Conservation (phyloP, 2,888 invertebrate species). For the Allacma fusca region DNA sequence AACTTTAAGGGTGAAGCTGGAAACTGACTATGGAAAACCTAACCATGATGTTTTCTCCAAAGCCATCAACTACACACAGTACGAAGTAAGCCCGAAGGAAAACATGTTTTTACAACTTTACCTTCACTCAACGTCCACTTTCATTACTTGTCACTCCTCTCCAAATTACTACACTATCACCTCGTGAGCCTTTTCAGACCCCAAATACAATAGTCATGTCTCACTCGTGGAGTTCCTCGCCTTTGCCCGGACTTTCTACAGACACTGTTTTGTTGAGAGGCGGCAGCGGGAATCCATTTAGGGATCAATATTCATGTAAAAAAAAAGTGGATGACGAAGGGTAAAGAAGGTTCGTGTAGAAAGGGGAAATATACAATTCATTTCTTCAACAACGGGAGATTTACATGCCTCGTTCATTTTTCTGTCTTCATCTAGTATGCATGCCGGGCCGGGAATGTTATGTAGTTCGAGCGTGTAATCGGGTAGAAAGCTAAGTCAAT, state of each 20-base stretch:
- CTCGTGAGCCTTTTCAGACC: not conserved
- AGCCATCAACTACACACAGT: conserved; percentile 67
- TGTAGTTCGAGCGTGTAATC: no score
- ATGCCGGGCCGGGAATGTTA: no score
- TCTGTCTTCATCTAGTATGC: no score
- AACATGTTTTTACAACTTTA: not conserved
- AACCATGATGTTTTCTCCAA: conserved; percentile 64
- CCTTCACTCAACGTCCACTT: not conserved
- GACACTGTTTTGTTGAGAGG: no score
- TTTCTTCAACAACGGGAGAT: no score
- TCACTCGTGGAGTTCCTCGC: no score
- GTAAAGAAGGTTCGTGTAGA: not conserved
- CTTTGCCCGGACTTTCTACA: no score
- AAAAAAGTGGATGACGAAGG: not conserved
- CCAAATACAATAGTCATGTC: no score
- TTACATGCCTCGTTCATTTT: no score
- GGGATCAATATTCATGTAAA: conserved; percentile 3
- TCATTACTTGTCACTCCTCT: not conserved
- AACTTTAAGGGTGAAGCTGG: conserved; percentile 59
- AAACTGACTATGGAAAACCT: conserved; percentile 49
- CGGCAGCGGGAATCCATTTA: conserved; percentile 32
- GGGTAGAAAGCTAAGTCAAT: no score
- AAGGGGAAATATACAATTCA: not conserved
- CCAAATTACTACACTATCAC: no score
- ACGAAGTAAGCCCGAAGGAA: conserved; percentile 63